Evolutionary conservation across 37 sponge, comb jelly and placozoan genomes (phyloP), one percentile per base, ranked within the genome.

Genomic region (Oscarella lobularis): DNA sequence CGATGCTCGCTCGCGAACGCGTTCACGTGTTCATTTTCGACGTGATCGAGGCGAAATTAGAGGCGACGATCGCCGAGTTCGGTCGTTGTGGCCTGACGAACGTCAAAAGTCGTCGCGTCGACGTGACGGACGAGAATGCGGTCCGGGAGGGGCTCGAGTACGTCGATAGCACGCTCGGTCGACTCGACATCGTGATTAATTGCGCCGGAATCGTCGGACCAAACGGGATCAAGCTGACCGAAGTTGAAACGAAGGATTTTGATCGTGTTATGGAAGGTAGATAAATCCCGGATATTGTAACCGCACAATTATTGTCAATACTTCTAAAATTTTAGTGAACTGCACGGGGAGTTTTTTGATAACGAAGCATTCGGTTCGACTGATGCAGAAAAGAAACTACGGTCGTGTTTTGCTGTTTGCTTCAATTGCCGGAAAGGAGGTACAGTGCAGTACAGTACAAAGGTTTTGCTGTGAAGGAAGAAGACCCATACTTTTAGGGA

Each of bases 381-480:
- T 77, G 38, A 89, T 89, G 90, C 82, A 77, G 75, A 72, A 79
- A 38, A 66, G 40, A 3, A 67, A 90, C 54, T 90, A 90, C 36
- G 90, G 90, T 34, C 38, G 90, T 0, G 81, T 90, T 37, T 78
- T 90, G 0, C 75, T 81, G 66, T 76, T 90, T 20, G 90, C 90
- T 30, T 90, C 90, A 14, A 83, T 90, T 29, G 86, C 90, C 31
- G 90, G 90, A 4, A 90, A 86, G 37, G 90, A 86, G 81, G 88
- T 84, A 78, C 39, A n/a, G 3, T 31, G 3, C 20, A 29, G 6
- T 35, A 2, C 1, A 2, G 20, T 33, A 1, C 31, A 1, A 20
- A 36, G 2, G 1, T 4, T 37, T 5, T 65, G 3, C 5, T 66
- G 34, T 14, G 35, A 31, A 2, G 29, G 9, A 4, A 39, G 36